Conservation (phyloP, 2,888 invertebrate species). For the Epistrophe eligans region DNA sequence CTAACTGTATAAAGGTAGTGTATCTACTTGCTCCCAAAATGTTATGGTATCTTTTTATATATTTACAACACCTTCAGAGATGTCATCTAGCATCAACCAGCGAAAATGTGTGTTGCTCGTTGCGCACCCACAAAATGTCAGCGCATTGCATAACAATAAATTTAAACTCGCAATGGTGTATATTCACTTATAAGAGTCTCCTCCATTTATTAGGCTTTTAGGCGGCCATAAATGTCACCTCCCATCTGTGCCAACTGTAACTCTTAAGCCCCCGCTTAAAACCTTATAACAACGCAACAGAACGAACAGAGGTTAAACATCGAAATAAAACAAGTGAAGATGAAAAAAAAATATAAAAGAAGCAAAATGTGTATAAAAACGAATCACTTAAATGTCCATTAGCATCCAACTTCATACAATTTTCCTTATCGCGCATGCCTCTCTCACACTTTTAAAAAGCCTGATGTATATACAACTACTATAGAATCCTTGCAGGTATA, state of each 20-base stretch:
- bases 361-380: constrained; percentile 46
- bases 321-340: constrained; percentile 18
- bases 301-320: constrained; percentile 29
- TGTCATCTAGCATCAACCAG: constrained; percentile 25
- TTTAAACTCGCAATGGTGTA: constrained; percentile 62
- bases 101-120: neutral
- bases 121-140: constrained; percentile 67
- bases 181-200: constrained; percentile 51
- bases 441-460: constrained; percentile 10
- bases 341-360: neutral
- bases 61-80: constrained; percentile 49
- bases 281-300: neutral
- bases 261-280: constrained; percentile 56
- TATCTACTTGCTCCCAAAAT: neutral
- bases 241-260: constrained; percentile 57
- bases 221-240: constrained; percentile 72
- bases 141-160: constrained; percentile 70
- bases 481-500: constrained; percentile 14
- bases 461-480: neutral
- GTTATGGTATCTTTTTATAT: neutral
- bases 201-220: constrained; percentile 75
- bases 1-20: constrained; percentile 26
- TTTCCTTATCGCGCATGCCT: constrained; percentile 71
- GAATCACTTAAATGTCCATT: constrained; percentile 76
- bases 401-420: constrained; percentile 66